Base-by-base conservation (phyloP, 2,797 vertebrate genomes). In the Sarcophilus harrisii region DNA sequence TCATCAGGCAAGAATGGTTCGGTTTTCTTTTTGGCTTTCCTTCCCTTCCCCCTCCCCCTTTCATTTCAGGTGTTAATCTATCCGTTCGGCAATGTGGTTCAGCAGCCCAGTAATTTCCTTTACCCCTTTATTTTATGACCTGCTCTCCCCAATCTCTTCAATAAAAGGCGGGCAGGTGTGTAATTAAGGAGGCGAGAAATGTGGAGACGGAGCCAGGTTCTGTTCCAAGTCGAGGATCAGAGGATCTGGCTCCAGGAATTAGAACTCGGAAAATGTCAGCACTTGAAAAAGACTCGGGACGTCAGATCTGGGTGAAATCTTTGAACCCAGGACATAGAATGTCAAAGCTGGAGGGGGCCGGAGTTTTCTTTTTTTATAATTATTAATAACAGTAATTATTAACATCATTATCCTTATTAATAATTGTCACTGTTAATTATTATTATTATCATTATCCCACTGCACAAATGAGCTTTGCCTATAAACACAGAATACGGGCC, bases 81-180 rank as follows among this genome's bases (percentile, higher is more conserved):
- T 97, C 98, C 98, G 24, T 1, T 97, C 98, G 98, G 95, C 98
- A 98, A 98, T 98, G 98, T 98, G 98, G 98, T 98, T 12, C 10
- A 97, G 98, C 97, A 98, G 98, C 98, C 96, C 97, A 98, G 98
- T 98, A 98, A 98, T 99, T 99, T 99, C 98, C 98, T 99, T 98
- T 98, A 27, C 0, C 98, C 96, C 98, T 97, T 98, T 96, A 96
- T 98, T 99, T 98, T 98, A 98, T 93, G 96, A 98, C 94, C 93
- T 18, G 0, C 98, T 98, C 96, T 97, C 97, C 97, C 96, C 98
- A 97, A 95, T 96, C 97, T 97, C 98, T 98, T 98, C 97, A 98
- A 98, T 98, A 99, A 99, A 99, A 98, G 96, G 97, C 96, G 93
- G 96, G 97, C 98, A 98, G 98, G 98, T 99, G 98, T 98, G 98